Conservation (phyloP, 2,113 vertebrate genomes). For the Chrysemys picta region DNA sequence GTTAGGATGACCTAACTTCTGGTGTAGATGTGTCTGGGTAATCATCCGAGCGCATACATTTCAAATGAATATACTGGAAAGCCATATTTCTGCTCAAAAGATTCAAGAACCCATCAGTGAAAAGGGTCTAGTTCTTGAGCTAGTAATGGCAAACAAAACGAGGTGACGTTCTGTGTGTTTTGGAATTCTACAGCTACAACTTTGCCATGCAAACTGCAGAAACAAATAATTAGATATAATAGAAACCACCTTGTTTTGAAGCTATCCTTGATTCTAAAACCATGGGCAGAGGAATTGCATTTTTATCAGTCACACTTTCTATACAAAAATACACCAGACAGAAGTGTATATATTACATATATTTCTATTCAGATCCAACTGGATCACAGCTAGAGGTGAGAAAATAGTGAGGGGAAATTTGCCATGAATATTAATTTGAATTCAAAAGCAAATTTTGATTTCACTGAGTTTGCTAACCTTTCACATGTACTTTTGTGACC, state of each 20-base stretch:
- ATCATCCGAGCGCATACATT: background rate
- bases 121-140: background rate
- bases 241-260: background rate
- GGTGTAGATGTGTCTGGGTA: background rate
- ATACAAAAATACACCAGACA: background rate
- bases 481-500: background rate
- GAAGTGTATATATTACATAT: background rate
- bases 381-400: background rate
- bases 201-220: background rate
- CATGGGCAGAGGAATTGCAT: background rate
- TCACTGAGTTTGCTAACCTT: background rate
- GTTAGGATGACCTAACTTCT: background rate
- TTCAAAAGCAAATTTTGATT: background rate
- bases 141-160: background rate
- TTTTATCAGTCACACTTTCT: background rate
- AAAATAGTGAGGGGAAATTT: accelerated
- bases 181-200: background rate
- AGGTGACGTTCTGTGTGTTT: background rate
- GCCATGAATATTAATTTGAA: accelerated
- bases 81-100: background rate
- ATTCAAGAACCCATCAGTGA: background rate
- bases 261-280: accelerated
- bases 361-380: background rate
- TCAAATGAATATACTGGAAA: background rate
- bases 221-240: background rate